phyloP scores from a whole-genome alignment of 2,797 vertebrate species.

The Rhincodon typus region DNA sequence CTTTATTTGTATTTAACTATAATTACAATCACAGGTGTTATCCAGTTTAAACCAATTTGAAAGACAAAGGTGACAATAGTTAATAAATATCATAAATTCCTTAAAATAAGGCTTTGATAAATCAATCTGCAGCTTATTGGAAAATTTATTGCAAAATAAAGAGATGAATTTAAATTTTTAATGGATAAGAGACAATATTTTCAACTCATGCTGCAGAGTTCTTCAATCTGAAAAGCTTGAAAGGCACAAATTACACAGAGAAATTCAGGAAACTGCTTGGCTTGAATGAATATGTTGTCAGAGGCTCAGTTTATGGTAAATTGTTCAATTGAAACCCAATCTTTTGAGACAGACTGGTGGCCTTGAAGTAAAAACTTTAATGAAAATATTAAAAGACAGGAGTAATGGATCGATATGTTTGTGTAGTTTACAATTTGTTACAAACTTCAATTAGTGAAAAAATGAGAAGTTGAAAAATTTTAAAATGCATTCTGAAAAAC shows the following conservation, averaged over 20 bases:
- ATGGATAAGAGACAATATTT: background rate
- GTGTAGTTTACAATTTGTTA: too few species aligned
- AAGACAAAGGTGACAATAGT: background rate
- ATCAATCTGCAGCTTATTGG: background rate
- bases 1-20: too few species aligned
- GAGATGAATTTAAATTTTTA: background rate
- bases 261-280: background rate
- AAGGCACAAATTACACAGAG: background rate
- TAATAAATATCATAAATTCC: background rate
- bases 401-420: too few species aligned
- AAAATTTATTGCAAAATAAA: background rate
- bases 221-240: background rate
- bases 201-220: background rate
- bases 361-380: background rate
- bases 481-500: too few species aligned
- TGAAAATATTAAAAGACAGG: background rate
- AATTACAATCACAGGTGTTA: background rate
- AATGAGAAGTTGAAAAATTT: too few species aligned
- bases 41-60: background rate
- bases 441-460: too few species aligned
- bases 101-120: background rate
- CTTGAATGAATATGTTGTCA: background rate
- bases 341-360: background rate
- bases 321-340: background rate
- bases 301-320: background rate